Base-by-base conservation (phyloP, 2,888 invertebrate genomes). In the Chrysodeixis includens region DNA sequence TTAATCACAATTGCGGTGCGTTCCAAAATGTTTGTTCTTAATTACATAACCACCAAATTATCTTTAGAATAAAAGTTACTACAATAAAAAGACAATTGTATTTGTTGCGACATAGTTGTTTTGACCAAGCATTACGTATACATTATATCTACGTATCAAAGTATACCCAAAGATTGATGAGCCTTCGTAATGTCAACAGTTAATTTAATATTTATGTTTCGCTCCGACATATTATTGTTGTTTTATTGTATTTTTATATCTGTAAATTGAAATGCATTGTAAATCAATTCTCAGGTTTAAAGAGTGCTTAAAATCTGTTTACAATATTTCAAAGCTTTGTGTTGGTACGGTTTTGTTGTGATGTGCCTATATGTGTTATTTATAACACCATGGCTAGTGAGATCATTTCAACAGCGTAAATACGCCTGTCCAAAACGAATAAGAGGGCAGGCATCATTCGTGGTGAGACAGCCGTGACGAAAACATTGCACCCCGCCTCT, bases 381-480 rank as follows among this genome's bases (percentile, higher is more conserved):
- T 56, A 51, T 69, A 72, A 74, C 57, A 79, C 61, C 56, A 53
- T 56, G 46, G 66, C 40, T 63, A 69, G 56, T 71, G 62, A 78
- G 69, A 74, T 66, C 65, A 76, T 79, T 79, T 76, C 66, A 79
- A 81, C 74, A 66, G 71, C 72, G 30, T 56, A 79, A 78, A 81
- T 73, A 76, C 61, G 79, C 63, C 69, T 79, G 78, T 71, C 82
- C 46, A 81, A 73, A 79, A 76, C 71, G 85, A 83, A 81, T 78
- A 81, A 83, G 69, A 81, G 76, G 62, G 71, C 73, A 56, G 80
- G 80, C 85, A 85, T 85, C 83, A 85, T 79, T 74, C 73, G 82
- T 83, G 83, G 84, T 86, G 81, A 83, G 87, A 90, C 83, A 84
- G 76, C 90, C 91, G 89, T 90, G 92, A 91, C 92, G 88, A 92